phyloP scores from a whole-genome alignment of 1,140 invertebrate species.

The Plutomurus gul region DNA sequence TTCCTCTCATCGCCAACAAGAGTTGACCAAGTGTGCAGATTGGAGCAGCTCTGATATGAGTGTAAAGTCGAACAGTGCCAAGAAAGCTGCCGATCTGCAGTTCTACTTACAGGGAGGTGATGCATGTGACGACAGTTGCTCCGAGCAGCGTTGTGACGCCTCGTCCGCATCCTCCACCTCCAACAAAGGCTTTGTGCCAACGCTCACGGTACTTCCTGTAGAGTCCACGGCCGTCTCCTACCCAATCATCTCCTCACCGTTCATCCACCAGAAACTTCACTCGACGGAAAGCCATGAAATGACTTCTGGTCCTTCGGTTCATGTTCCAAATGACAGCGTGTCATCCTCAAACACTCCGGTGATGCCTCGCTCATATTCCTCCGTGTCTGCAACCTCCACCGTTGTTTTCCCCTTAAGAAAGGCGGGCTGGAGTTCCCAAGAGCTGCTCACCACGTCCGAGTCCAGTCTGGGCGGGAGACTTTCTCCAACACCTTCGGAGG shows the following conservation, averaged over 20 bases:
- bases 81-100: neutral
- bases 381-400: neutral
- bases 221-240: constrained; percentile 1
- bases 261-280: neutral
- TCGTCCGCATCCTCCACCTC: neutral
- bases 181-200: constrained; percentile 30
- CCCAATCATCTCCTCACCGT: neutral
- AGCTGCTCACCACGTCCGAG: constrained; percentile 9
- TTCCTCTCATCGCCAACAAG: neutral
- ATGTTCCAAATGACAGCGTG: constrained; percentile 31
- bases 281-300: neutral
- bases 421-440: neutral
- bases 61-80: neutral
- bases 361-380: constrained; percentile 37
- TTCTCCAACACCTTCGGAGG: constrained; percentile 46
- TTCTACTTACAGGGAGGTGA: neutral
- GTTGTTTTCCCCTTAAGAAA: constrained; percentile 31
- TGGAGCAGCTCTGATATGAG: neutral
- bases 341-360: constrained; percentile 40
- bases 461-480: neutral
- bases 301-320: neutral
- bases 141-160: neutral
- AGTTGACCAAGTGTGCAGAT: neutral
- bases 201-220: constrained; percentile 36
- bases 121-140: neutral